Evolutionary conservation across 1,140 invertebrate species (phyloP).

Genomic region (Neotoxoptera formosana): DNA sequence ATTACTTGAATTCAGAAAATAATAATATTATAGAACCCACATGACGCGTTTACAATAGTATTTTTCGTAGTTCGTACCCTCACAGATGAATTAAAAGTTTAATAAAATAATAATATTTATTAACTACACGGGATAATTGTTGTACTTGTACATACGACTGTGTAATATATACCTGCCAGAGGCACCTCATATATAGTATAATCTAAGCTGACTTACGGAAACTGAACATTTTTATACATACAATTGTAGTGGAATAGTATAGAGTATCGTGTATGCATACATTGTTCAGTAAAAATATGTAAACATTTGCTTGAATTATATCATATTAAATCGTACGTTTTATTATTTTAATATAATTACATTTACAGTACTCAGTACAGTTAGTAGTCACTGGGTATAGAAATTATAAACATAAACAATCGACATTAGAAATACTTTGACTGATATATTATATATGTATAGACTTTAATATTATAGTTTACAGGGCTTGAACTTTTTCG

Average conservation of each 20-base stretch:
- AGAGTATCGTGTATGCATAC: not conserved
- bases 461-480: not conserved
- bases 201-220: not conserved
- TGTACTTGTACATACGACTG: not conserved
- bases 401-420: not conserved
- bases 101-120: not conserved
- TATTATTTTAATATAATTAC: not conserved
- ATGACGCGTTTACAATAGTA: not conserved
- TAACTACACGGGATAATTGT: not conserved
- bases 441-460: no score
- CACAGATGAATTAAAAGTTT: not conserved
- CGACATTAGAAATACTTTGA: not conserved
- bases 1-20: not conserved
- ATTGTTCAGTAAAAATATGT: not conserved
- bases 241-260: not conserved
- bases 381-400: not conserved
- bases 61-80: not conserved
- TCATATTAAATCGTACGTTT: not conserved
- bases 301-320: not conserved
- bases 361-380: not conserved
- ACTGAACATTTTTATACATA: not conserved
- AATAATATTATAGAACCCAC: not conserved
- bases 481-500: not conserved
- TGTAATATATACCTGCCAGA: not conserved
- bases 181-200: no score